Percentiles rank a stretch among this genome's conserved stretches.
phyloP scores from a whole-genome alignment of 1,140 invertebrate genomes.

The Microvelia longipes region DNA sequence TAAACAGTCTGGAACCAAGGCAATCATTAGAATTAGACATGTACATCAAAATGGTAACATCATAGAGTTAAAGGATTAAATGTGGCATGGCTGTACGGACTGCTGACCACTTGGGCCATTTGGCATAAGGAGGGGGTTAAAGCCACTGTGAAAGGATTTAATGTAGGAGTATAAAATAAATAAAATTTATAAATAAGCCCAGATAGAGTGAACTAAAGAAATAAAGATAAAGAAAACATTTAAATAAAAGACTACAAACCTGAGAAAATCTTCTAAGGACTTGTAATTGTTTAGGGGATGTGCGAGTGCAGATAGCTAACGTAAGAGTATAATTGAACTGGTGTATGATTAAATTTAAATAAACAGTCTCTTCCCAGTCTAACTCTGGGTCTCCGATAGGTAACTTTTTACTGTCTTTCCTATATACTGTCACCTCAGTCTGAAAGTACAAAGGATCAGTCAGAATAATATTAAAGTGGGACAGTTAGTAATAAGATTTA shows the following conservation, averaged over 20 bases:
- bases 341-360: slow-evolving; percentile 94
- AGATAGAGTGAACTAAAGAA: no score
- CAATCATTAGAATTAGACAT: slow-evolving; percentile 1
- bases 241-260: no score
- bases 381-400: slow-evolving; percentile 88
- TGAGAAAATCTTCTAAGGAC: slow-evolving; percentile 84
- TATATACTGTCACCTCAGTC: slow-evolving; percentile 88
- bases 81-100: no score
- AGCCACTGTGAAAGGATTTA: no score
- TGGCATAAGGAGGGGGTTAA: no score
- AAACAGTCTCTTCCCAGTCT: slow-evolving; percentile 99
- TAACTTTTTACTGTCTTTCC: slow-evolving; percentile 89
- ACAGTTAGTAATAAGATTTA: no score
- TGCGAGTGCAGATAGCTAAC: slow-evolving; percentile 91
- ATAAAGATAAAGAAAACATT: no score
- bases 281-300: slow-evolving; percentile 91
- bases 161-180: not conserved
- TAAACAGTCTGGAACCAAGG: slow-evolving; percentile 65
- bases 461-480: not conserved
- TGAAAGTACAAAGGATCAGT: slow-evolving; percentile 30
- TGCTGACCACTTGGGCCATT: no score
- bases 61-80: no score
- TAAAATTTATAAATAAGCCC: no score
- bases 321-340: slow-evolving; percentile 96
- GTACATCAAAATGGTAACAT: not conserved